Evolutionary conservation across 2,113 vertebrate species (phyloP).

Genomic region (Mirza zaza): DNA sequence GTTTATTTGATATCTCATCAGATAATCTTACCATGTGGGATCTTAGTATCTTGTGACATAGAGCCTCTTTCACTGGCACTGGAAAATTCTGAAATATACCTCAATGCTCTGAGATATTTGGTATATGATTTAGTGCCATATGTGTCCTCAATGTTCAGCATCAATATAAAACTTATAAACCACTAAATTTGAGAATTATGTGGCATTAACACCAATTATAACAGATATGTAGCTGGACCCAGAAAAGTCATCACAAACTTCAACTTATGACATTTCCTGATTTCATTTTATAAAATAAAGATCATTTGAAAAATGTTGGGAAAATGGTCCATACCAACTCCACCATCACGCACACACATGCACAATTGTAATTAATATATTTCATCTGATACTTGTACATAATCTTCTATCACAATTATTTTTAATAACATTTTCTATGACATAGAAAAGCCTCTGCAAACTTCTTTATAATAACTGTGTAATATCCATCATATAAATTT

Average conservation of each 20-base stretch:
- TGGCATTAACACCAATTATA: slow-evolving; percentile 17
- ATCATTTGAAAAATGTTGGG: not conserved
- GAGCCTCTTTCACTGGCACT: not conserved
- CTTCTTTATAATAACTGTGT: slow-evolving; percentile 15
- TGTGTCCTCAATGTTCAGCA: not conserved
- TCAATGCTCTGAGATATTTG: not conserved
- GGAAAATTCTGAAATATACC: not conserved
- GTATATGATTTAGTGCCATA: not conserved
- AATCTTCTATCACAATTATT: slow-evolving; percentile 25
- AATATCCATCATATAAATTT: not conserved
- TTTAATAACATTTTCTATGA: not conserved
- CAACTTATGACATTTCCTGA: not conserved
- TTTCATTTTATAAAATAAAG: slow-evolving; percentile 46
- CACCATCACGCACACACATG: not conserved
- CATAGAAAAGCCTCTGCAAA: slow-evolving; percentile 32
- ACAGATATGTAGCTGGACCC: not conserved
- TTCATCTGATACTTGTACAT: not conserved
- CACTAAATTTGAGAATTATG: slow-evolving; percentile 2
- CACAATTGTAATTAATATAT: not conserved
- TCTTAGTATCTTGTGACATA: not conserved
- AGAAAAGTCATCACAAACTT: not conserved
- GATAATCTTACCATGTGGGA: not conserved
- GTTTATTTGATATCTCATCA: not conserved
- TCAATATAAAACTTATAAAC: not conserved
- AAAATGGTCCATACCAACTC: not conserved